Conservation (phyloP, 2,797 vertebrate genomes). For the Cynopterus sphinx region DNA sequence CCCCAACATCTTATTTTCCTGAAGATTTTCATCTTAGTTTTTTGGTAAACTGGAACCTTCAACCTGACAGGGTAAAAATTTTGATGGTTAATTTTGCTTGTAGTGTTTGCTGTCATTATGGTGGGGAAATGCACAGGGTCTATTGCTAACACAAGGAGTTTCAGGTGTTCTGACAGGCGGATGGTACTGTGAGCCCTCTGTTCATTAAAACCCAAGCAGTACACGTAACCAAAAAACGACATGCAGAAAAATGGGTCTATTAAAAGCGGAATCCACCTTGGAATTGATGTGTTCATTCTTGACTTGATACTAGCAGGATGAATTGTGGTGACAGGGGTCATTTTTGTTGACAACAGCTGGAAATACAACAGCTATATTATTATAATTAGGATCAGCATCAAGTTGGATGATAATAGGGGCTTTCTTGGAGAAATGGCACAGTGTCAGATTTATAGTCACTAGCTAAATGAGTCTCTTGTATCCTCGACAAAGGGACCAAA, state of each 20-base stretch:
- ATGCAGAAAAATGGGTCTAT: slow-evolving; percentile 39
- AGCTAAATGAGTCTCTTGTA: slow-evolving; percentile 85
- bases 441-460: slow-evolving; percentile 83
- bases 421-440: slow-evolving; percentile 84
- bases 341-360: slow-evolving; percentile 81
- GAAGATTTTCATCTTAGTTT: slow-evolving; percentile 83
- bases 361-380: slow-evolving; percentile 81
- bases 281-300: slow-evolving; percentile 47
- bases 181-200: slow-evolving; percentile 45
- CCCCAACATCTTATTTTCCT: slow-evolving; percentile 82
- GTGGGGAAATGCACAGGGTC: not conserved
- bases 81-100: slow-evolving; percentile 75
- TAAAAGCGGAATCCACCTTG: slow-evolving; percentile 68
- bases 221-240: slow-evolving; percentile 63
- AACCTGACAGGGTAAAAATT: slow-evolving; percentile 65
- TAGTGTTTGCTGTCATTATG: slow-evolving; percentile 74
- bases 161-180: slow-evolving; percentile 67
- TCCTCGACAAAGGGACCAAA: slow-evolving; percentile 80
- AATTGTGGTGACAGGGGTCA: slow-evolving; percentile 71
- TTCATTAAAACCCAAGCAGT: slow-evolving; percentile 77
- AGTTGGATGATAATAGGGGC: slow-evolving; percentile 81
- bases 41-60: slow-evolving; percentile 77
- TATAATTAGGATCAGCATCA: slow-evolving; percentile 83
- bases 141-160: slow-evolving; percentile 60
- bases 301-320: slow-evolving; percentile 57